Evolutionary conservation across 1,140 invertebrate genomes (phyloP), one percentile per base, ranked within the genome.

Genomic region (Anastatus disparis): DNA sequence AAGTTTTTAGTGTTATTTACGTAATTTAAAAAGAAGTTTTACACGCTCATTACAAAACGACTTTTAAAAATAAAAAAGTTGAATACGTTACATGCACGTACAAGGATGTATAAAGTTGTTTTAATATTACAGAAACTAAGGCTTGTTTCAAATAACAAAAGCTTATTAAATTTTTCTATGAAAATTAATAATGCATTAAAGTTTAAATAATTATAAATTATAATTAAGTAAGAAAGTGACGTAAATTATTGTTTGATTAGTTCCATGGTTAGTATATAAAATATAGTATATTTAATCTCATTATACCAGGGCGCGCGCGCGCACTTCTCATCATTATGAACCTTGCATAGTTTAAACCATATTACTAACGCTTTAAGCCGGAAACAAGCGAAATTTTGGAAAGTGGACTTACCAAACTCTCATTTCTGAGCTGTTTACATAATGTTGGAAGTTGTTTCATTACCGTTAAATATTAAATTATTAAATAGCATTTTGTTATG

Each of bases 261-360:
- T 35, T 35, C 10, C n/a, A 6, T 35, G 31, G n/a, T n/a, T 35
- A 35, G 31, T 10, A 35, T 10, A 10, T 35, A 35, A n/a, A 35
- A 10, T 35, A 52, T 4, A 27, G 15, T 31, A 53, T n/a, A 53
- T 53, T 15, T n/a, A 53, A 53, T 53, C 52, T 53, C 15, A 53
- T 53, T 29, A 31, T 53, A 31, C 15, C 27, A 53, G 15, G 26
- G 29, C 27, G 27, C n/a, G 3, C n/a, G n/a, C n/a, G n/a, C n/a
- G n/a, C n/a, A 29, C 52, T n/a, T 29, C 15, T n/a, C 52, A 53
- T 53, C 15, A 31, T 53, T 29, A 53, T n/a, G 15, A 53, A 53
- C 3, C 27, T 29, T 10, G 31, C 31, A 53, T 10, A 53, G 29
- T 1, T 31, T 53, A 53, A 53, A 53, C 27, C 24, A 31, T 53